Percentiles rank a stretch among this genome's conserved stretches.
These are phyloP conservation scores for Phylloscopus collybita DNA, from an alignment of 2,797 vertebrate species.

Conservation along the genomic window DNA sequence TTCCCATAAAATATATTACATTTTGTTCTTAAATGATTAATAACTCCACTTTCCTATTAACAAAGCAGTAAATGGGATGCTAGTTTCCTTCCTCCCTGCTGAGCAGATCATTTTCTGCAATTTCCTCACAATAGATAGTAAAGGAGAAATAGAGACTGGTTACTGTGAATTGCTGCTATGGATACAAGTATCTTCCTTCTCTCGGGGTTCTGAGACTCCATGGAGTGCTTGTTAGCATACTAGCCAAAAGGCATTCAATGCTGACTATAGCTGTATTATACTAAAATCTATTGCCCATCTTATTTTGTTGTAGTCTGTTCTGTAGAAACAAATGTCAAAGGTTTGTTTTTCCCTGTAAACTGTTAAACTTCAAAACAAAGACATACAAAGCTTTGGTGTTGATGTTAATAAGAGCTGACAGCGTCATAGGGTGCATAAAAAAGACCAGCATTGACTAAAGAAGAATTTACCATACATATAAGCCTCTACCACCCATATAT, in stretches of 20 bases:
- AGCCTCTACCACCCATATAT: not conserved
- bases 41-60: not conserved
- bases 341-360: not conserved
- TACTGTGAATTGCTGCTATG: not conserved
- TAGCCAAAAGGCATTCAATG: not conserved
- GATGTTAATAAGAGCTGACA: not conserved
- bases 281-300: not conserved
- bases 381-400: not conserved
- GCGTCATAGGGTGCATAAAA: not conserved
- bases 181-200: not conserved
- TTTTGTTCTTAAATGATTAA: not conserved
- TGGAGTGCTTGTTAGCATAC: not conserved
- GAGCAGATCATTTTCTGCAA: not conserved
- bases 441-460: not conserved
- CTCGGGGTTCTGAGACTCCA: not conserved
- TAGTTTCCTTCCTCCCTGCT: not conserved
- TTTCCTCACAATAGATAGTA: not conserved
- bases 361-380: not conserved
- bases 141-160: not conserved
- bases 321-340: not conserved
- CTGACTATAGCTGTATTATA: not conserved
- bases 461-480: not conserved
- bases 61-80: not conserved
- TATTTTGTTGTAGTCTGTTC: not conserved
- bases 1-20: not conserved